Conservation (phyloP, 2,888 invertebrate genomes). For the Lottia gigantea region DNA sequence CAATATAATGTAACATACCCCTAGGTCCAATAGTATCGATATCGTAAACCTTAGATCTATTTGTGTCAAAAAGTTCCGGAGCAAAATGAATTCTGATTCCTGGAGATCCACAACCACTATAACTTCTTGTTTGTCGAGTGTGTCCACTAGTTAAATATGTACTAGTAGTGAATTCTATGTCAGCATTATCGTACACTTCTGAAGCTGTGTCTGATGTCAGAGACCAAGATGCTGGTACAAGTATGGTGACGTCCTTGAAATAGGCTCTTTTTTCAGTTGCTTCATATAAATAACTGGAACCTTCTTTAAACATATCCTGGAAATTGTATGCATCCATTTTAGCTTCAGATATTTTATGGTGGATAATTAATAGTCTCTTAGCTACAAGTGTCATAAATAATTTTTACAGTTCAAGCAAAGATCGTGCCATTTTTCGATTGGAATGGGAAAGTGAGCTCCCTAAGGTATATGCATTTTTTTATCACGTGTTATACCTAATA, state of each 20-base stretch:
- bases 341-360: too few relatives aligned
- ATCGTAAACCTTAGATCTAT: neutral
- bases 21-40: constrained; percentile 11
- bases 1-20: constrained; percentile 17
- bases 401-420: too few relatives aligned
- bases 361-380: too few relatives aligned
- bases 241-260: constrained; percentile 74
- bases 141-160: neutral
- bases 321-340: neutral
- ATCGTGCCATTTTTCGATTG: too few relatives aligned
- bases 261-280: constrained; percentile 71
- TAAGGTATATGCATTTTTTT: too few relatives aligned
- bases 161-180: constrained; percentile 63
- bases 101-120: constrained; percentile 51
- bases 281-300: constrained; percentile 73
- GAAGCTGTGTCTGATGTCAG: constrained; percentile 20
- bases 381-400: too few relatives aligned
- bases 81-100: constrained; percentile 51
- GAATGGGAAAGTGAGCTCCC: too few relatives aligned
- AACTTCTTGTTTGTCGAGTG: constrained; percentile 31
- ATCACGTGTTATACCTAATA: too few relatives aligned
- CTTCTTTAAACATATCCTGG: constrained; percentile 72
- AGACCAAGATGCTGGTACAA: constrained; percentile 74
- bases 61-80: constrained; percentile 47
- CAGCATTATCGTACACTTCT: constrained; percentile 65